phyloP scores from a whole-genome alignment of 2,113 vertebrate species.

The Callocephalon fimbriatum region DNA sequence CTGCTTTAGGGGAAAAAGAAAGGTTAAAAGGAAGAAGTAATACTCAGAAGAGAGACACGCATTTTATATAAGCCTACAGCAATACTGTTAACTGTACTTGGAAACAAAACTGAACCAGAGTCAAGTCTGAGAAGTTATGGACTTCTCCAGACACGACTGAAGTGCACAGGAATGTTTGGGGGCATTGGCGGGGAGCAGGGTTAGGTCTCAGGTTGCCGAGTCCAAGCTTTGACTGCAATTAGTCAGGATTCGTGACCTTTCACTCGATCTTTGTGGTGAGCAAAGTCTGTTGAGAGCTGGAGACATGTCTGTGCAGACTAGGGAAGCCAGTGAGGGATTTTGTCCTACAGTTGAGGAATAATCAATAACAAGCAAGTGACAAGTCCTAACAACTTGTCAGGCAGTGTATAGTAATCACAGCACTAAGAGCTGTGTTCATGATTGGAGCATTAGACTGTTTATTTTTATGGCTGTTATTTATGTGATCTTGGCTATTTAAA shows the following conservation, averaged over 20 bases:
- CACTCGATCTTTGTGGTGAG: neutral
- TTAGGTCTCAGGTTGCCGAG: neutral
- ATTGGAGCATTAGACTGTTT: neutral
- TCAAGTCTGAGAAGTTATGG: neutral
- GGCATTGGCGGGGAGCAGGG: neutral
- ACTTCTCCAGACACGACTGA: neutral
- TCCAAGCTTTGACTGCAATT: neutral
- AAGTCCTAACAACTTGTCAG: neutral
- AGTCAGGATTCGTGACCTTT: neutral
- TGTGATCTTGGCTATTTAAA: neutral
- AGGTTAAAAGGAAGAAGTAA: neutral
- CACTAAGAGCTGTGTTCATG: neutral
- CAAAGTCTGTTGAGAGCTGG: neutral
- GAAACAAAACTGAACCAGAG: neutral
- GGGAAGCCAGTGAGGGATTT: neutral
- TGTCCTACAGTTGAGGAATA: neutral
- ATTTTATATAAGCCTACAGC: neutral
- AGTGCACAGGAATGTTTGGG: neutral
- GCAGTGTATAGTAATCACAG: neutral
- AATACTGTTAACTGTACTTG: neutral
- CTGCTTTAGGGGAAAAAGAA: neutral
- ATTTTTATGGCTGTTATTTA: neutral
- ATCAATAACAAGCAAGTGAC: neutral
- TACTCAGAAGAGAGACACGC: neutral
- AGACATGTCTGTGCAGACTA: accelerated